Evolutionary conservation across 30 jellyfish, hydroid and myxozoan genomes (phyloP).

Genomic region (Aurelia aurita complex sp. Pacific): DNA sequence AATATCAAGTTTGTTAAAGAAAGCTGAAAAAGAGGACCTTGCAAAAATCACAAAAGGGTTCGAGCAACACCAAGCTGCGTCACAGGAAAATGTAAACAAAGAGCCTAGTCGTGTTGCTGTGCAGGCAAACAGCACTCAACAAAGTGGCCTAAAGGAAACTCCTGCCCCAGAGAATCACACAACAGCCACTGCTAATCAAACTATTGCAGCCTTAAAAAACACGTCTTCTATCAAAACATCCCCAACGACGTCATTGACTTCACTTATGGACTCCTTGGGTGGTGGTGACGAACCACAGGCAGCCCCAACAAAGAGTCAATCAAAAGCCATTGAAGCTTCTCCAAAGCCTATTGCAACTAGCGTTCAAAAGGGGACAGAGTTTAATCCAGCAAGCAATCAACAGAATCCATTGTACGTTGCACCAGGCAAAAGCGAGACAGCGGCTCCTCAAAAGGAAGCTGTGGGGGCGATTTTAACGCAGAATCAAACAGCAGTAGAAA

Average conservation of each 20-base stretch:
- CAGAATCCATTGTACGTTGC: constrained; percentile 10
- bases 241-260: constrained; percentile 52
- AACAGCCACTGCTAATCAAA: neutral
- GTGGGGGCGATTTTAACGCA: neutral
- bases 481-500: neutral
- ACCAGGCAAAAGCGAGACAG: neutral
- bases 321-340: neutral
- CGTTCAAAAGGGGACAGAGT: neutral
- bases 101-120: neutral
- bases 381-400: neutral
- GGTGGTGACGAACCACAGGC: constrained; percentile 41
- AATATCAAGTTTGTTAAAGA: constrained; percentile 40
- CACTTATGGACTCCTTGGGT: constrained; percentile 60
- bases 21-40: constrained; percentile 60
- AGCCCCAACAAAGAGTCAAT: constrained; percentile 15
- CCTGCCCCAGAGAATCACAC: neutral
- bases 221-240: neutral
- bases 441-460: neutral
- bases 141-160: neutral
- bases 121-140: constrained; percentile 8
- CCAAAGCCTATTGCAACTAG: neutral
- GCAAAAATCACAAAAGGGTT: neutral
- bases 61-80: neutral
- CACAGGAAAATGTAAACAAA: neutral
- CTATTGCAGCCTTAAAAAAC: neutral